Conservation (phyloP, 2,113 vertebrate genomes). For the Dicentrarchus labrax region DNA sequence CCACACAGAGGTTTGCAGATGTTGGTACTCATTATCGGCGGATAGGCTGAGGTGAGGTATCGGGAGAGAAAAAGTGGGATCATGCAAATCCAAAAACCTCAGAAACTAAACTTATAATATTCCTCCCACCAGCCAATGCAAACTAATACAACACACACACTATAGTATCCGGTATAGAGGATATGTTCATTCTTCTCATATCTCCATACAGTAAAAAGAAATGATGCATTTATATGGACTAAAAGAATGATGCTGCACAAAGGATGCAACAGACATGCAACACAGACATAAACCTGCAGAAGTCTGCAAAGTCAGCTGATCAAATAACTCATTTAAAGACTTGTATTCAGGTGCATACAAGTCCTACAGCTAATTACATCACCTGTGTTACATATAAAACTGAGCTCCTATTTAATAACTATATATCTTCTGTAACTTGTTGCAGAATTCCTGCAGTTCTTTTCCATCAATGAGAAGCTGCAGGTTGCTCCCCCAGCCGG, state of each 20-base stretch:
- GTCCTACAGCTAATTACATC: background rate
- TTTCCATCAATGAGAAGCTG: constrained; percentile 13
- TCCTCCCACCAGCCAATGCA: background rate
- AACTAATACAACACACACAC: background rate
- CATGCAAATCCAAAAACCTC: background rate
- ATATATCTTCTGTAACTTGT: too few relatives aligned
- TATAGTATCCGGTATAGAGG: too few relatives aligned
- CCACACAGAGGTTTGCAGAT: background rate
- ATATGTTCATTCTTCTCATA: background rate
- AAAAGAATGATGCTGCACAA: background rate
- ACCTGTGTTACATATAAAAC: background rate
- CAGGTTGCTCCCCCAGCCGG: constrained; percentile 59
- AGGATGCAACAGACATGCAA: background rate
- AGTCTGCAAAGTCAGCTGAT: constrained; percentile 8
- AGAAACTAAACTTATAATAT: background rate
- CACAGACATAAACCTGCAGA: background rate
- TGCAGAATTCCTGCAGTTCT: background rate
- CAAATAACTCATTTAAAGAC: background rate
- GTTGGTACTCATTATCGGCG: background rate
- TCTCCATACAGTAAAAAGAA: background rate
- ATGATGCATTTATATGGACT: background rate
- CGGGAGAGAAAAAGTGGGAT: background rate
- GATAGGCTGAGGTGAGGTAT: background rate
- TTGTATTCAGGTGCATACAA: background rate
- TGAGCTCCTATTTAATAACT: too few relatives aligned